These are phyloP conservation scores for Papilio machaon DNA, from an alignment of 1,140 invertebrate species.

Conservation along the genomic window DNA sequence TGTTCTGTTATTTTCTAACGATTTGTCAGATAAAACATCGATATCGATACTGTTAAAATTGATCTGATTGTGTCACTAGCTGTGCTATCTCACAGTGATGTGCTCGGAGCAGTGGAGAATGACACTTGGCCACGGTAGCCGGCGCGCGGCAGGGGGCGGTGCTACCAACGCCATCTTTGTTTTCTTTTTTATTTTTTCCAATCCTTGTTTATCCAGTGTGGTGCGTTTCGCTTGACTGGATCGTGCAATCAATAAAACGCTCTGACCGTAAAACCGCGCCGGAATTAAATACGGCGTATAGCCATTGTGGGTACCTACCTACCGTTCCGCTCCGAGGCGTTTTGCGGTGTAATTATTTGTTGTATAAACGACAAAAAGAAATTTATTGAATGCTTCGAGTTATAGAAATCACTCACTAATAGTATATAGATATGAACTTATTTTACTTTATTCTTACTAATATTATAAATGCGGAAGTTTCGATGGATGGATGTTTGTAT, in stretches of 20 bases:
- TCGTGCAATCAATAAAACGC: slow-evolving; percentile 76
- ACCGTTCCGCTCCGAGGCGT: slow-evolving; percentile 50
- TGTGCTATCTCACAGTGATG: slow-evolving; percentile 45
- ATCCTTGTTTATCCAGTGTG: slow-evolving; percentile 76
- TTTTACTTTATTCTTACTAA: background rate
- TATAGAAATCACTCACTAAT: slow-evolving; percentile 27
- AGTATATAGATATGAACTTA: background rate
- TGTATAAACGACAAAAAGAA: slow-evolving; percentile 35
- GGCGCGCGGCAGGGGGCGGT: slow-evolving; percentile 71
- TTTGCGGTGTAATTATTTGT: slow-evolving; percentile 50
- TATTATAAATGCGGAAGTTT: no score
- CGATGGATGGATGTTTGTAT: no score
- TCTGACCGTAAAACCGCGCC: slow-evolving; percentile 68
- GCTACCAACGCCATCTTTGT: slow-evolving; percentile 71
- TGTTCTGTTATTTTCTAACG: background rate
- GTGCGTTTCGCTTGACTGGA: slow-evolving; percentile 67
- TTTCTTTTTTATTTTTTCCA: slow-evolving; percentile 74
- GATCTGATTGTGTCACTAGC: background rate
- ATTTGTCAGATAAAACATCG: slow-evolving; percentile 44
- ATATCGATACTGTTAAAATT: slow-evolving; percentile 50
- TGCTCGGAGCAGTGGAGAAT: slow-evolving; percentile 65
- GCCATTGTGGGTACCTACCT: slow-evolving; percentile 52
- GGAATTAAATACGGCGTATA: slow-evolving; percentile 71
- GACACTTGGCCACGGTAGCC: slow-evolving; percentile 77
- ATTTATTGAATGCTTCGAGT: slow-evolving; percentile 29